Evolutionary conservation across 2,888 invertebrate genomes (phyloP).

Genomic region (Linyphia triangularis): DNA sequence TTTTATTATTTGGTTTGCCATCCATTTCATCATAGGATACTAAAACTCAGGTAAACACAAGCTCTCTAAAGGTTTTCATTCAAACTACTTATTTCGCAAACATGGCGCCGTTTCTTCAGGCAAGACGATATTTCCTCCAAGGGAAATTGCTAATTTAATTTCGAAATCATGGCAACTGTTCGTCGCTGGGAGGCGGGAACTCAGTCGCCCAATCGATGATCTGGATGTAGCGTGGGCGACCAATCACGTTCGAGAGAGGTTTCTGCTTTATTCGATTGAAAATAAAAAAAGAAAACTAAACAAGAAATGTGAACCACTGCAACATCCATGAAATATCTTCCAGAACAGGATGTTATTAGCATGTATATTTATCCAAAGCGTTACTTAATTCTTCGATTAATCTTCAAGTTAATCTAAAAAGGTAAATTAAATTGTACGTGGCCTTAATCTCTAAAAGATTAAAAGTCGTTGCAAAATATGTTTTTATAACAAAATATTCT

Average conservation of each 20-base stretch:
- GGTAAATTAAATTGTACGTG: neutral
- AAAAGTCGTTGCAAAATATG: too few relatives aligned
- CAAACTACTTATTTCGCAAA: conserved; percentile 32
- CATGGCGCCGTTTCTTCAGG: neutral
- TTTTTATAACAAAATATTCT: too few relatives aligned
- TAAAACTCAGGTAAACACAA: conserved; percentile 12
- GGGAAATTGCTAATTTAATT: conserved; percentile 26
- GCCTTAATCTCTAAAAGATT: too few relatives aligned
- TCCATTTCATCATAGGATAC: neutral
- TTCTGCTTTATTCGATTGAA: neutral
- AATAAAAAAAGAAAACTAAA: neutral
- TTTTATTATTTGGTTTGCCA: neutral
- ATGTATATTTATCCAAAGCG: neutral
- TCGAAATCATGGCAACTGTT: conserved; percentile 28
- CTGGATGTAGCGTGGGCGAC: conserved; percentile 25
- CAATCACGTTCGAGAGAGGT: neutral
- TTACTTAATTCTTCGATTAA: neutral
- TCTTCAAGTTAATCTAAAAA: neutral
- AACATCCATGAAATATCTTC: neutral
- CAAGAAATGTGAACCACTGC: neutral
- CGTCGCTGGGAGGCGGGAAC: neutral
- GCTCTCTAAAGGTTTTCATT: conserved; percentile 7
- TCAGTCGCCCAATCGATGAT: conserved; percentile 5
- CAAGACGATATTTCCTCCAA: neutral
- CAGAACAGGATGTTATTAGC: neutral